Evolutionary conservation across 2,888 invertebrate genomes (phyloP).

Genomic region (Andrena minutula): DNA sequence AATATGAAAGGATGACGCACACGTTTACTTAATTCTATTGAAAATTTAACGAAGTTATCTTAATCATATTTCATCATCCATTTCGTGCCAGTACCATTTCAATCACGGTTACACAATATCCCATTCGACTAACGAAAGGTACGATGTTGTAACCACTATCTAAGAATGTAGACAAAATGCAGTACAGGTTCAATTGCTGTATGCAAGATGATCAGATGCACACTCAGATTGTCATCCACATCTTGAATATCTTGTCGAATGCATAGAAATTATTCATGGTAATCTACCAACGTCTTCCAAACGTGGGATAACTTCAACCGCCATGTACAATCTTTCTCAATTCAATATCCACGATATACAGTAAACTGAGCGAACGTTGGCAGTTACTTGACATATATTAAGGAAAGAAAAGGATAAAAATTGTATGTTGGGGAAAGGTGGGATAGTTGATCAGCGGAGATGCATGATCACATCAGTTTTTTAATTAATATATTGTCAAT

Average conservation of each 20-base stretch:
- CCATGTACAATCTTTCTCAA: no score
- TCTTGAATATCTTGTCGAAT: conserved; percentile 7
- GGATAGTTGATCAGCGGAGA: no score
- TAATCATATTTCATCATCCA: conserved; percentile 27
- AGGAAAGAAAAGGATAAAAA: no score
- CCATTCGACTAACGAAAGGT: conserved; percentile 33
- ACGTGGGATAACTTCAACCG: no score
- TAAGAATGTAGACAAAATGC: conserved; percentile 18
- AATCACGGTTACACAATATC: conserved; percentile 23
- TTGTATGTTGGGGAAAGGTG: no score
- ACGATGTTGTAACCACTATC: conserved; percentile 17
- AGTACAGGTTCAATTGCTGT: conserved; percentile 18
- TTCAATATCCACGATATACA: no score
- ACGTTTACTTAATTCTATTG: conserved; percentile 20
- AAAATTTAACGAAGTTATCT: conserved; percentile 25
- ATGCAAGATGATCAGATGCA: conserved; percentile 13
- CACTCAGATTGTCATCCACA: conserved; percentile 21
- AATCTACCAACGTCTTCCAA: no score
- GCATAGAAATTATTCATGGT: no score
- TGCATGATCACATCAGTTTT: no score
- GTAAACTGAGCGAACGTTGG: no score
- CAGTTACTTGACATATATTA: no score
- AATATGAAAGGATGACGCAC: not conserved
- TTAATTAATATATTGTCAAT: no score
- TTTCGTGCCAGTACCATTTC: conserved; percentile 19